These are phyloP conservation scores for Colletes gigas DNA, from an alignment of 1,140 invertebrate species.

Conservation along the genomic window DNA sequence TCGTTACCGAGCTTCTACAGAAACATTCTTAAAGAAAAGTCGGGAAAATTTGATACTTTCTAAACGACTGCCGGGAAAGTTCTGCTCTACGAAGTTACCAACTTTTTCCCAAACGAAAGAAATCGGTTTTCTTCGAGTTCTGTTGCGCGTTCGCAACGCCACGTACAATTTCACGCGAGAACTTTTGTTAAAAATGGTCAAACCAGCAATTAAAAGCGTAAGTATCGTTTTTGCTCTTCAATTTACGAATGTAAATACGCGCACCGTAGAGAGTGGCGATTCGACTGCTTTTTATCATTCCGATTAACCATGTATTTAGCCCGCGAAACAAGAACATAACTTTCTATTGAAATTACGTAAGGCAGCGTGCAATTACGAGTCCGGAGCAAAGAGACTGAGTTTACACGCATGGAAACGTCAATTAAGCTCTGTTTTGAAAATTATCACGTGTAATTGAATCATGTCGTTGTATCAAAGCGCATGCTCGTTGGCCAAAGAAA, in stretches of 20 bases:
- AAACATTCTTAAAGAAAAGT: too few relatives aligned
- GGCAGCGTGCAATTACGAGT: constrained; percentile 15
- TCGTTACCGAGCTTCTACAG: too few relatives aligned
- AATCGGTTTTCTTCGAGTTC: too few relatives aligned
- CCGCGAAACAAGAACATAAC: constrained; percentile 28
- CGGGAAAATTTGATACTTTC: too few relatives aligned
- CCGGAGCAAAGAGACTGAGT: neutral
- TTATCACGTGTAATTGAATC: neutral
- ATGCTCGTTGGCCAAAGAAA: neutral
- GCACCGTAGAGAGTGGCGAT: constrained; percentile 10
- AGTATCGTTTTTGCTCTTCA: neutral
- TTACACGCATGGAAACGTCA: neutral
- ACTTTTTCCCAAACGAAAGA: too few relatives aligned
- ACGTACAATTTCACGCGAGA: too few relatives aligned
- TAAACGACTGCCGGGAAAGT: too few relatives aligned
- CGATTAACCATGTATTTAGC: constrained; percentile 3
- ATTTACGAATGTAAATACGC: neutral
- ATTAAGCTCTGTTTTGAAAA: too few relatives aligned
- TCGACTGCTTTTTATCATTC: constrained; percentile 14
- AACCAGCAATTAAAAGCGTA: neutral
- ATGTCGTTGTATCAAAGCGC: neutral
- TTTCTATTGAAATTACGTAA: constrained; percentile 37
- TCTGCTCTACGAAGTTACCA: too few relatives aligned
- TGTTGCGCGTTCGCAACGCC: too few relatives aligned
- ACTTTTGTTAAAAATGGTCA: too few relatives aligned